Evolutionary conservation across 1,140 invertebrate genomes (phyloP), one percentile per base, ranked within the genome.

Genomic region (Drosophila bipectinata): DNA sequence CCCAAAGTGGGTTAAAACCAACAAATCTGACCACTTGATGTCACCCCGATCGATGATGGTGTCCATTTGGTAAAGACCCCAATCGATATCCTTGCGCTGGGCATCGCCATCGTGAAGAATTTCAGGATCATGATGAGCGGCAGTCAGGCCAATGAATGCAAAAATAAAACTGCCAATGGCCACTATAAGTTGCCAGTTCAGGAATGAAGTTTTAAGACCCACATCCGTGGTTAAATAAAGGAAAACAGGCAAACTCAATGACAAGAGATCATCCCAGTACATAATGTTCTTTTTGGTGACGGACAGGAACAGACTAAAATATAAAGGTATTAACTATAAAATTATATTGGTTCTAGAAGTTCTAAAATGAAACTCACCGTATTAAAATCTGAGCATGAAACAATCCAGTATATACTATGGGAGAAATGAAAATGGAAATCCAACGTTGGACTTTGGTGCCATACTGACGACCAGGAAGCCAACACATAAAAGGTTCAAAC

Each of bases 61-160:
- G 87, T 97, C 95, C 51, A 97, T 51, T 92, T 97, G 95, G 74
- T 94, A 93, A n/a, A 97, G 90, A 3, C 96, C 96, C 96, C 96
- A 97, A 81, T 97, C 96, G 1, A 93, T 83, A 63, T 94, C 93
- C 14, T 92, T 58, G 1, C 88, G 69, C 3, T 93, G 79, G 67
- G 93, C 92, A 85, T 97, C 96, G 1, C 96, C 96, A 83, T 97
- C 96, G 77, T 97, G 96, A 72, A 96, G 96, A 49, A 96, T 95
- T 4, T 96, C 93, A 0, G 96, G 96, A 92, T 96, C 95, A 92
- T 97, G 96, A 93, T 97, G 96, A 32, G 94, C 96, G 3, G 95
- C 96, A 75, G 94, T 96, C 0, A 96, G 68, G 5, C 95, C 96
- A 44, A 96, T 94, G 0, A 93, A 79, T 8, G 80, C 91, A 84